Percentiles rank a stretch among this genome's conserved stretches.
phyloP scores from a whole-genome alignment of 1,140 invertebrate species.

The Hylaeus anthracinus region DNA sequence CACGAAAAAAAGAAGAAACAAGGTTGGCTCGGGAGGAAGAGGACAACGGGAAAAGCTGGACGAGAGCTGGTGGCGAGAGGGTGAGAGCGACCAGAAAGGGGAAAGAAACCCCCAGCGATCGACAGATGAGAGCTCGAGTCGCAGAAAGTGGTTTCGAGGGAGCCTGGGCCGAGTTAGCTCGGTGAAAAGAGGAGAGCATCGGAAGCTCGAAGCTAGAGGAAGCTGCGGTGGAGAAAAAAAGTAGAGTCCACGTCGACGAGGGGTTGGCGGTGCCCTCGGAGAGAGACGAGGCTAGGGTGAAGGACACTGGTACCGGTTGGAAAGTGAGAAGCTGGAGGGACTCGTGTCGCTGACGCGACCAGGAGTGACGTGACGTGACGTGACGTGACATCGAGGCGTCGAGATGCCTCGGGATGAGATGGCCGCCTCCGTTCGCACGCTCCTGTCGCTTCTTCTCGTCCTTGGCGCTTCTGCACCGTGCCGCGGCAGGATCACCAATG shows the following conservation, averaged over 20 bases:
- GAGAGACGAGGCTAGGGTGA: not conserved
- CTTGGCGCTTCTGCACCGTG: slow-evolving; percentile 34
- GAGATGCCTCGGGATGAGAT: slow-evolving; percentile 69
- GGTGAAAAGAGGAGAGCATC: not conserved
- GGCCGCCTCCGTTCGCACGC: slow-evolving; percentile 43
- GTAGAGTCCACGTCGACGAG: not conserved
- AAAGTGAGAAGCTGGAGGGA: slow-evolving; percentile 4
- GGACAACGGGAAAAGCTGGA: not conserved
- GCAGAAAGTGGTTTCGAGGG: slow-evolving; percentile 58
- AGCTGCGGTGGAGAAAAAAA: slow-evolving; percentile 9
- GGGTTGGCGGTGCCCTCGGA: slow-evolving; percentile 13
- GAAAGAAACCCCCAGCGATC: slow-evolving; percentile 30
- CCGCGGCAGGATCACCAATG: slow-evolving; percentile 69
- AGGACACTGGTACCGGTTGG: slow-evolving; percentile 13
- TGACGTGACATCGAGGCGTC: slow-evolving; percentile 67
- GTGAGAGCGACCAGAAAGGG: slow-evolving; percentile 8
- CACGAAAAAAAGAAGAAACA: not conserved
- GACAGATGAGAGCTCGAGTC: slow-evolving; percentile 60
- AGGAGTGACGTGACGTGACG: slow-evolving; percentile 67
- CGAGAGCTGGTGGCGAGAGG: not conserved
- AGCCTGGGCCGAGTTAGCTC: slow-evolving; percentile 40
- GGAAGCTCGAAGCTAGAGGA: not conserved
- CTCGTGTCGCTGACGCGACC: slow-evolving; percentile 64
- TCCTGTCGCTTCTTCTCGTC: slow-evolving; percentile 54
- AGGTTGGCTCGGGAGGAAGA: not conserved